Base-by-base conservation (phyloP, 1,140 invertebrate species). In the Calephelis nemesis region DNA sequence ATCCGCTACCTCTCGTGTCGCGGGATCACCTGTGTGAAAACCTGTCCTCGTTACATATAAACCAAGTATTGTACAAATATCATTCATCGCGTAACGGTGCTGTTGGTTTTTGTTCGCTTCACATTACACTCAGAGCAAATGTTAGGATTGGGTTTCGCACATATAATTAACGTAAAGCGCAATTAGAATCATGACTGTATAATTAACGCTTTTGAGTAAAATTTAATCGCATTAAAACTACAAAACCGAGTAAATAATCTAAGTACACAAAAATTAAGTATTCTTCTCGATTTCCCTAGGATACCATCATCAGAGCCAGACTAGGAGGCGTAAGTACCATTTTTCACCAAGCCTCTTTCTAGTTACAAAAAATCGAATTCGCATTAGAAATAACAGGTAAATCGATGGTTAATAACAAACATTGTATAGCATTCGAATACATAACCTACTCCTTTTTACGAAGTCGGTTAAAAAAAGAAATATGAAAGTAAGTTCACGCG, bases 61-160 rank as follows among this genome's bases (percentile, higher is more conserved):
- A 72, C 47, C 68, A 66, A 70, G 67, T 71, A 70, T 70, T 72
- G 65, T 70, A 65, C 65, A 69, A 69, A 72, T 70, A 72, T 75
- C 65, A 65, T 70, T 72, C 71, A 72, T 65, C 71, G 62, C 19
- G 15, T 75, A 75, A 70, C 73, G 73, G 70, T 69, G 12, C n/a
- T 58, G 65, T 67, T 70, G 67, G 67, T 70, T 75, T 74, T 74
- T 72, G 68, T 72, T 52, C 15, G 64, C 30, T 50, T 45, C 15
- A 54, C 52, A 39, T 63, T 66, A 52, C 42, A 54, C 52, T 65
- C 12, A 13, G n/a, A 50, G 15, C 63, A 48, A 60, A 60, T 60
- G 54, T 60, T 39, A 60, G 54, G 54, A 60, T 60, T 60, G 39
- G 40, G 54, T 60, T 60, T 60, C 54, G 45, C 63, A 64, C 63